These are phyloP conservation scores for Scomber scombrus DNA, from an alignment of 2,113 vertebrate species.

Conservation along the genomic window DNA sequence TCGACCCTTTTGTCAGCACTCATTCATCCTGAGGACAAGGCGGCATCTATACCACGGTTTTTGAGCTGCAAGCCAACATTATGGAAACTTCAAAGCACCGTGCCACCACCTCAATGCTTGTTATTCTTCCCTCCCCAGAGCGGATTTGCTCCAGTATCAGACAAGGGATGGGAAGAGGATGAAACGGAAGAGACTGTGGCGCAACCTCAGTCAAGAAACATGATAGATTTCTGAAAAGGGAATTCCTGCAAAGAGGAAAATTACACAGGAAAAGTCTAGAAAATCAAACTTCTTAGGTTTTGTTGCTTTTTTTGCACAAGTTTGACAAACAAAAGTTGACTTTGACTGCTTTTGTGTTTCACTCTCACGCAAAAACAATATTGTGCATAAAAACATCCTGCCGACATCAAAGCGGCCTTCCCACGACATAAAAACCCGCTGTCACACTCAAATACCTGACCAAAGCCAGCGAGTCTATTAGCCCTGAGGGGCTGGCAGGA, in stretches of 20 bases:
- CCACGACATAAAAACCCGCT: slow-evolving; percentile 49
- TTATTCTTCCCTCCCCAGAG: slow-evolving; percentile 68
- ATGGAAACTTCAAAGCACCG: slow-evolving; percentile 80
- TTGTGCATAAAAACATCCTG: slow-evolving; percentile 34
- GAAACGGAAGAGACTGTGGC: slow-evolving; percentile 24
- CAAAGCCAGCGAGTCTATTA: slow-evolving; percentile 70
- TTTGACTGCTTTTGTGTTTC: slow-evolving; percentile 11
- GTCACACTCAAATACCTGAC: slow-evolving; percentile 75
- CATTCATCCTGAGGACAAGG: slow-evolving; percentile 82
- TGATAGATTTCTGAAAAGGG: slow-evolving; percentile 33
- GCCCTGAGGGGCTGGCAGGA: slow-evolving; percentile 65
- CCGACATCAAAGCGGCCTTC: slow-evolving; percentile 48
- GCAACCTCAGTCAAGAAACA: slow-evolving; percentile 21
- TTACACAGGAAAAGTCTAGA: slow-evolving; percentile 1
- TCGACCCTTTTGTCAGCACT: slow-evolving; percentile 76
- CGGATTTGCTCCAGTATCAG: slow-evolving; percentile 49
- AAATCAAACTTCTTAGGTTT: not conserved
- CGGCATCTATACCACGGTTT: slow-evolving; percentile 73
- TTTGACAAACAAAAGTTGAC: not conserved
- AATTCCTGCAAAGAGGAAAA: slow-evolving; percentile 19
- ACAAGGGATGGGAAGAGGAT: slow-evolving; percentile 51
- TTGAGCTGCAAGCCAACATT: slow-evolving; percentile 81
- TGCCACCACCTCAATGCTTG: slow-evolving; percentile 58
- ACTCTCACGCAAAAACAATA: slow-evolving; percentile 24
- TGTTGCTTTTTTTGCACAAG: not conserved